Evolutionary conservation across 2,888 invertebrate species (phyloP), one percentile per base, ranked within the genome.

Genomic region (Branchinecta sandiegonensis): DNA sequence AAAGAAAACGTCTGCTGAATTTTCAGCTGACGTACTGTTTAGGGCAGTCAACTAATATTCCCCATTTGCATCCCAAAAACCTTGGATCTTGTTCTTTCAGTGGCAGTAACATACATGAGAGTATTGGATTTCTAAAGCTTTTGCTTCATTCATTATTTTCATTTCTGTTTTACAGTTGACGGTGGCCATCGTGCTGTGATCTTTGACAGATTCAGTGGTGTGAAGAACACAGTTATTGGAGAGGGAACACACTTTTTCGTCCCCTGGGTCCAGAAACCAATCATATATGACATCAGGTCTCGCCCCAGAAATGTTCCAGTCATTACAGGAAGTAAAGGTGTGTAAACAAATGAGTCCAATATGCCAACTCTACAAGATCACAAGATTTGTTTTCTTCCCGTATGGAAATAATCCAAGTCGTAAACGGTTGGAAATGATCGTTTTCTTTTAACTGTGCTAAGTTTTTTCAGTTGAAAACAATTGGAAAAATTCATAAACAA

Each of bases 171-270:
- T 85, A 71, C 79, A 90, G 97, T 99, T 78, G 97, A 99, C 78
- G 97, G 82, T 69, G 83, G 83, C 23, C 81, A 83, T 72, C 76
- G 83, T 71, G 83, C 97, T 72, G 96, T 99, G n/a, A 99, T 99
- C 74, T 99, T 99, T 77, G 99, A 99, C 80, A 86, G 99, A 77
- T 99, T 99, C 79, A 83, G 86, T 69, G 99, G 99, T 76, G 88
- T 99, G 64, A 94, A 95, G 78, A 87, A 89, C 72, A 79, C 83
- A 68, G 94, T 99, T 12, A 86, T 90, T 47, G 97, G 97, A 46
- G 99, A 99, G 81, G 99, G 99, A 66, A 99, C 99, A 71, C 99
- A 99, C 80, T 99, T 99, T 79, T 89, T 90, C 75, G 87, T 99
- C 77, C 99, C 99, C 8, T 97, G 97, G 96, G 89, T 99, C 65